Conservation (phyloP, 2,797 vertebrate species). For the Galagoides demidoff region DNA sequence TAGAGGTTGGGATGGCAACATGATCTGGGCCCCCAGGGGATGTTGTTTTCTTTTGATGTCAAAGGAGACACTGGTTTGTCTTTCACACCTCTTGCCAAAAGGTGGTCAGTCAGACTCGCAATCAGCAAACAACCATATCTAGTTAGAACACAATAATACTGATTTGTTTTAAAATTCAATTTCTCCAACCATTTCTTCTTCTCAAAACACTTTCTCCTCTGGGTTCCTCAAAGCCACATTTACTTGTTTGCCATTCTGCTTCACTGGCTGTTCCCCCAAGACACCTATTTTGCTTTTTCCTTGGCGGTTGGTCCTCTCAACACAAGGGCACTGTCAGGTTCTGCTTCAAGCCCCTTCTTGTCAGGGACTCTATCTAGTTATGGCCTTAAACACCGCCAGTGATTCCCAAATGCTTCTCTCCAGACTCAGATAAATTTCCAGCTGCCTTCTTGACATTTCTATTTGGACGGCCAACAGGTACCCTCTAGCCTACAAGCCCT, state of each 20-base stretch:
- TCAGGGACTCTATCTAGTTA: neutral
- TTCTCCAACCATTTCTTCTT: neutral
- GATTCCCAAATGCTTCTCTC: neutral
- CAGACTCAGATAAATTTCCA: neutral
- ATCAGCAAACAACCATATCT: neutral
- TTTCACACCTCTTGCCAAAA: neutral
- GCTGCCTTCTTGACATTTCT: neutral
- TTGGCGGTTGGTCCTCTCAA: neutral
- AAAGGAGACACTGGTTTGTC: neutral
- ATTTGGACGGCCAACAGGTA: neutral
- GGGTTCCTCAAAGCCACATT: accelerated
- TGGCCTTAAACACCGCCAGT: no score
- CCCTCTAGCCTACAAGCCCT: neutral
- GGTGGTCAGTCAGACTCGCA: neutral
- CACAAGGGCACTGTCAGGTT: accelerated
- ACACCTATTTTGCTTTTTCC: neutral
- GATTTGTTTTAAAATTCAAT: neutral
- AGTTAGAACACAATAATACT: accelerated
- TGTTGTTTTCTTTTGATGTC: neutral
- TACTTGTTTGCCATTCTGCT: neutral
- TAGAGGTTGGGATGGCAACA: accelerated
- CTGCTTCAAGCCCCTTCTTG: neutral
- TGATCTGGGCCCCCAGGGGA: neutral
- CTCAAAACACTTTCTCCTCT: neutral
- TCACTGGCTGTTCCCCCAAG: neutral